These are phyloP conservation scores for Ectobius pallidus DNA, from an alignment of 2,888 invertebrate species.

Conservation along the genomic window DNA sequence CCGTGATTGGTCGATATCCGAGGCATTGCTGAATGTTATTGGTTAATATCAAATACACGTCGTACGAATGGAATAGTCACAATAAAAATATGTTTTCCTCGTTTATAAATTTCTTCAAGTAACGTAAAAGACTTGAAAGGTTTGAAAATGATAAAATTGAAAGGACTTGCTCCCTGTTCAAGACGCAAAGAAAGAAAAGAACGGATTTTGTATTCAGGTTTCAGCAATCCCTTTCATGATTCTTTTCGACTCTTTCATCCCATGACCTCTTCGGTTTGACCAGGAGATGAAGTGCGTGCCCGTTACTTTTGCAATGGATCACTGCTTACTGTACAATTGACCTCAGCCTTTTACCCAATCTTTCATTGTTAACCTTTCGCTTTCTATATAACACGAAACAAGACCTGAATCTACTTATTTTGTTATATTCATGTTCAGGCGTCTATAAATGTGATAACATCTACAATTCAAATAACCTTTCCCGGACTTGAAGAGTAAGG, in stretches of 20 bases:
- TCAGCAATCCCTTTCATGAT: slow-evolving; percentile 25
- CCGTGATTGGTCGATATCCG: too few species aligned
- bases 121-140: slow-evolving; percentile 14
- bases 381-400: neutral
- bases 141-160: neutral
- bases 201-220: slow-evolving; percentile 29
- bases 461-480: too few species aligned
- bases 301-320: neutral
- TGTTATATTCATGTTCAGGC: too few species aligned
- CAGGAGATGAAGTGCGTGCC: neutral
- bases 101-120: slow-evolving; percentile 37
- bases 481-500: too few species aligned
- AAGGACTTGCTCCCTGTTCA: neutral
- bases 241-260: neutral
- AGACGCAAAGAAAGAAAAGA: slow-evolving; percentile 29
- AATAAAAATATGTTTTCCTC: too few species aligned
- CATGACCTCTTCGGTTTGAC: neutral
- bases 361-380: neutral
- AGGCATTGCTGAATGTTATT: too few species aligned
- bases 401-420: too few species aligned
- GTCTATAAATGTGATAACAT: too few species aligned
- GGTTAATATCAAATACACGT: too few species aligned
- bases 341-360: neutral
- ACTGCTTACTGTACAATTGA: neutral
- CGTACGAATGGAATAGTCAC: too few species aligned